These are phyloP conservation scores for Sebastes minor DNA, from an alignment of 2,797 vertebrate species.

Conservation along the genomic window DNA sequence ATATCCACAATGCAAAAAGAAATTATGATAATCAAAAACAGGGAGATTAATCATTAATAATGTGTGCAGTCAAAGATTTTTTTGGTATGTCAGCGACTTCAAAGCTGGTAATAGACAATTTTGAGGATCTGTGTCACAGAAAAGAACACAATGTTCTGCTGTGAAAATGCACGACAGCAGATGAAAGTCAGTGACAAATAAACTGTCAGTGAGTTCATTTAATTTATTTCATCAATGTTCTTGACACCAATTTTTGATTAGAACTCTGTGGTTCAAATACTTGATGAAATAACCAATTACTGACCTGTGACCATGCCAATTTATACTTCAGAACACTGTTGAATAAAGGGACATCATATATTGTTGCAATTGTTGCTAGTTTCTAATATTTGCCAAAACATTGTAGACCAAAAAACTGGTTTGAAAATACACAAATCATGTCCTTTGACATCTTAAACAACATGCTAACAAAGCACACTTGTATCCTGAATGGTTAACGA, in stretches of 20 bases:
- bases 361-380: not conserved
- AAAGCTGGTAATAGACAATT: not conserved
- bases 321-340: not conserved
- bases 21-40: not conserved
- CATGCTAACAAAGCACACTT: not conserved
- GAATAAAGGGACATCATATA: not conserved
- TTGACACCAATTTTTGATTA: not conserved
- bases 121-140: not conserved
- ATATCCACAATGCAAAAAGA: not conserved
- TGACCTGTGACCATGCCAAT: not conserved
- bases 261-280: not conserved
- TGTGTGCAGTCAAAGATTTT: not conserved
- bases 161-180: not conserved
- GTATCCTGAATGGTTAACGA: not conserved
- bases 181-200: not conserved
- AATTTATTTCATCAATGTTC: not conserved
- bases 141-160: not conserved
- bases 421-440: not conserved
- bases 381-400: not conserved
- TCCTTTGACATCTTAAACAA: not conserved
- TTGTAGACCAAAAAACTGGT: not conserved
- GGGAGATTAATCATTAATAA: slow-evolving; percentile 3
- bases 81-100: not conserved
- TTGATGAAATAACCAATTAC: not conserved
- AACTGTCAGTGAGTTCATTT: not conserved